Evolutionary conservation across 1,140 invertebrate species (phyloP), one percentile per base, ranked within the genome.

Genomic region (Diorhabda carinulata): DNA sequence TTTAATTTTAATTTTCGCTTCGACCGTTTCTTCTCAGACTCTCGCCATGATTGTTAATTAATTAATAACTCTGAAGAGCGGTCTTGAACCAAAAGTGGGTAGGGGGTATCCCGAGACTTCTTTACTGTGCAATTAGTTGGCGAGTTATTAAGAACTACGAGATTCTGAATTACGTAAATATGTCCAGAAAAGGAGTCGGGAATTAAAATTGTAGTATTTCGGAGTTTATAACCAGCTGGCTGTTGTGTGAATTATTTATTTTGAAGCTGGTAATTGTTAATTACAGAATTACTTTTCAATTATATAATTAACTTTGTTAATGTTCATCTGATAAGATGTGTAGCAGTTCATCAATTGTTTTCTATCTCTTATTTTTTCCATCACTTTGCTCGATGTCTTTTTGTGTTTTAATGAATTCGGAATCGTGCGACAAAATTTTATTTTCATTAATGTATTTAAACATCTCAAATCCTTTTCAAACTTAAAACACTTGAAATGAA

Each of bases 1-100:
- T 77, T 77, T 77, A 78, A 78, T 78, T 78, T 78, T 78, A 74
- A 78, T 78, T 76, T 77, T 78, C 70, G 66, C 70, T 64, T 45
- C 45, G 67, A 78, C 70, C 77, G 73, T 75, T 76, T 75, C 78
- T 72, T 74, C 76, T 74, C 75, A 69, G 63, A 64, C 52, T 64
- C 73, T 76, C 77, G 72, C 76, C 74, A 79, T 79, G 78, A 79
- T 79, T 79, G 78, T 79, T 79, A 79, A 79, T 79, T 79, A 79
- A 79, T 79, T 79, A 79, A 79, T 79, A 79, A 79, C 76, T 79
- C 70, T 74, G 74, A 73, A 73, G 74, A 72, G 73, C 72, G 75
- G 70, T 10, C 25, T 10, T 10, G 61, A 43, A 10, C 44, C 25
- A 56, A 44, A 25, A 25, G 44, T 44, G 7, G 10, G 9, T 10